These are phyloP conservation scores for Muntiacus reevesi DNA, from an alignment of 2,113 vertebrate genomes.

Conservation along the genomic window DNA sequence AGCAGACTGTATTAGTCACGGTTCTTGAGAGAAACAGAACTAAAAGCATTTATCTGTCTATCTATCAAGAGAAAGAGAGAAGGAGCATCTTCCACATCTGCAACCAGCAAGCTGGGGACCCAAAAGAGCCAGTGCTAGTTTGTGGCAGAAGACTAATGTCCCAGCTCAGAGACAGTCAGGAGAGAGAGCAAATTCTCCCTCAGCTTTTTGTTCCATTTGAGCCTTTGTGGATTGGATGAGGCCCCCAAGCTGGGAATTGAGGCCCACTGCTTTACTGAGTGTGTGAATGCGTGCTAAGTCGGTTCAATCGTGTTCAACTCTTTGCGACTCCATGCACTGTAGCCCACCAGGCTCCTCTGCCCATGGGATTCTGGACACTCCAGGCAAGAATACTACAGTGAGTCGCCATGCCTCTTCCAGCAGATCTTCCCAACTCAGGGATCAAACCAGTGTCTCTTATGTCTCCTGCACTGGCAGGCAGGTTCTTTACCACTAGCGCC, in stretches of 20 bases:
- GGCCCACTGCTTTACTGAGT: neutral
- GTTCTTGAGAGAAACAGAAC: neutral
- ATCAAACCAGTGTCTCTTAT: neutral
- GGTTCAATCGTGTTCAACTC: neutral
- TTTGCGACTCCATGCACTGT: neutral
- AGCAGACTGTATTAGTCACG: neutral
- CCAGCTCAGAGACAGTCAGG: neutral
- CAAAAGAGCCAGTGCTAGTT: neutral
- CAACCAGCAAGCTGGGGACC: neutral
- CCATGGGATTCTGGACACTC: neutral
- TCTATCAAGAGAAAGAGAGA: neutral
- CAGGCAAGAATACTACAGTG: neutral
- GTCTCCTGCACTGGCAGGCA: neutral
- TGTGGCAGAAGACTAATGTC: neutral
- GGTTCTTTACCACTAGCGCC: neutral
- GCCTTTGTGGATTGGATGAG: neutral
- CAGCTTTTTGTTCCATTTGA: neutral
- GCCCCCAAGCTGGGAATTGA: fast-evolving
- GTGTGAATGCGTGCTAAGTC: neutral
- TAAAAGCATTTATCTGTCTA: neutral
- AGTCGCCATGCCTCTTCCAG: neutral
- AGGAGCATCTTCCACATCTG: neutral
- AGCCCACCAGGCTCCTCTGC: neutral
- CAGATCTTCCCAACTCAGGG: neutral
- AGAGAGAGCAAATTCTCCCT: neutral